Conservation (phyloP, 2,888 invertebrate species). For the Opisthograptis luteolata region DNA sequence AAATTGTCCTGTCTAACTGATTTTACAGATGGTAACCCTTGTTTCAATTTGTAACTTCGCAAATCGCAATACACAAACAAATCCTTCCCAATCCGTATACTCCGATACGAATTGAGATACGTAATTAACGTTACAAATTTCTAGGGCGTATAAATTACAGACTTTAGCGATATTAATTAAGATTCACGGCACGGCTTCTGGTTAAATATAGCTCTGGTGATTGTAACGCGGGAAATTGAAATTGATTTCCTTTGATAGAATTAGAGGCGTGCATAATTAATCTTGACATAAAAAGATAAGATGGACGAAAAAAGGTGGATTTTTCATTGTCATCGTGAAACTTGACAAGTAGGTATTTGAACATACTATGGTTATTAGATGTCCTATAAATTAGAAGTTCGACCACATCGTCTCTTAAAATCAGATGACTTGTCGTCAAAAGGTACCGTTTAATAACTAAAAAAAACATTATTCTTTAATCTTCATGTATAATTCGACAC, state of each 20-base stretch:
- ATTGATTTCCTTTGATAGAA: constrained; percentile 30
- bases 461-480: too few relatives aligned
- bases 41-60: too few relatives aligned
- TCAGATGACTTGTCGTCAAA: too few relatives aligned
- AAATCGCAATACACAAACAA: not conserved
- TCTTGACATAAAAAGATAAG: not conserved
- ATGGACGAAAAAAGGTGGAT: not conserved
- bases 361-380: not conserved
- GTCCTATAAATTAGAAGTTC: too few relatives aligned
- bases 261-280: constrained; percentile 12
- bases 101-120: constrained; percentile 33
- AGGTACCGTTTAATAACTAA: too few relatives aligned
- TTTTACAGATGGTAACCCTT: too few relatives aligned
- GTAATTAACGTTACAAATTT: constrained; percentile 17
- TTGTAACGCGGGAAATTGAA: constrained; percentile 27
- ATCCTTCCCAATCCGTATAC: constrained; percentile 9
- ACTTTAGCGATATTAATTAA: constrained; percentile 38
- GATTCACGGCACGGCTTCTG: constrained; percentile 26
- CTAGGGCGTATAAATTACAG: constrained; percentile 31
- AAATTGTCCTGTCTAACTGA: too few relatives aligned
- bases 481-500: too few relatives aligned
- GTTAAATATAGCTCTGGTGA: constrained; percentile 29
- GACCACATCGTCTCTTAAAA: too few relatives aligned
- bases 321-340: too few relatives aligned
- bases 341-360: too few relatives aligned